Conservation (phyloP, 2,888 invertebrate species). For the Archips xylosteana region DNA sequence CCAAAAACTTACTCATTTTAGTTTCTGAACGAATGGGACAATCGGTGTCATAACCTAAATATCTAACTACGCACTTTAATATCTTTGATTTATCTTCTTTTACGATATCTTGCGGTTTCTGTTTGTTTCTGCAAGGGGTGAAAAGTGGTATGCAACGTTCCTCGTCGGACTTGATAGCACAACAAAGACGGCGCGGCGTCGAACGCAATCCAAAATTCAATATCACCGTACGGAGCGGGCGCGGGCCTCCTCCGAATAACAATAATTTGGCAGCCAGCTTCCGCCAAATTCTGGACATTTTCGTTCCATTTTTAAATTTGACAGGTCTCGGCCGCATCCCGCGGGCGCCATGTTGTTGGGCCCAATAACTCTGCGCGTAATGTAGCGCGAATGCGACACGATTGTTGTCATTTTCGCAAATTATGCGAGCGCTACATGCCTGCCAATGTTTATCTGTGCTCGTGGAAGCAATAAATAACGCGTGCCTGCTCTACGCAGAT, state of each 20-base stretch:
- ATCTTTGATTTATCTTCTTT: neutral
- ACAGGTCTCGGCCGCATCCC: constrained; percentile 70
- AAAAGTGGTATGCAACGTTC: constrained; percentile 45
- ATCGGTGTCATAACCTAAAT: neutral
- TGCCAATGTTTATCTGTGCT: constrained; percentile 78
- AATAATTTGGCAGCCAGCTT: constrained; percentile 82
- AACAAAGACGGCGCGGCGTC: constrained; percentile 68
- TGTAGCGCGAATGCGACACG: constrained; percentile 77
- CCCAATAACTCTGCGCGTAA: constrained; percentile 70
- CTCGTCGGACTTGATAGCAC: constrained; percentile 63
- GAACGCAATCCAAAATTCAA: constrained; percentile 77
- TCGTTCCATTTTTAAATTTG: constrained; percentile 84
- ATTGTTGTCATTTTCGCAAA: constrained; percentile 82
- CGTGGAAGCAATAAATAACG: constrained; percentile 77
- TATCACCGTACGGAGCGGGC: constrained; percentile 68
- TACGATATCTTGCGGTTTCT: neutral
- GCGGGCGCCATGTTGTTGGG: constrained; percentile 54
- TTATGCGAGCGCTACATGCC: constrained; percentile 77
- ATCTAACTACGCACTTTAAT: neutral
- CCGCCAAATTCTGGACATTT: constrained; percentile 80
- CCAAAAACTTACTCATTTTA: neutral
- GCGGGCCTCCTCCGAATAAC: constrained; percentile 75
- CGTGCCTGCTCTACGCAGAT: constrained; percentile 63
- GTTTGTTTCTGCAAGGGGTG: neutral
- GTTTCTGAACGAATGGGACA: neutral